These are phyloP conservation scores for Heliconius himera DNA, from an alignment of 1,140 invertebrate genomes.

Conservation along the genomic window DNA sequence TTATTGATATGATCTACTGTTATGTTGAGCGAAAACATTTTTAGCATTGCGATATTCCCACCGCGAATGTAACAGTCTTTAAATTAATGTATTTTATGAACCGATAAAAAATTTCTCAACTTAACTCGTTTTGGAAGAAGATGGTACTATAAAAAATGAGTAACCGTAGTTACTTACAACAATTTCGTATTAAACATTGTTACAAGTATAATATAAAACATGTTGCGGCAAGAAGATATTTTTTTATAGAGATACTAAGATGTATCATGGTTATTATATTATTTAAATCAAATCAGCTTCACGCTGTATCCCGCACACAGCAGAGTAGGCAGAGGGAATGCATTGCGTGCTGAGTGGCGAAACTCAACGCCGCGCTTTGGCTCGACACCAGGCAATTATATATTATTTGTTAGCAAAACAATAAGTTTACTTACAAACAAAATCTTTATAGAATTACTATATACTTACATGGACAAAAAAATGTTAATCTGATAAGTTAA, in stretches of 20 bases:
- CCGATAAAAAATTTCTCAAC: conserved; percentile 31
- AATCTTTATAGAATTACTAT: too few relatives aligned
- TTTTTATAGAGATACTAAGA: not conserved
- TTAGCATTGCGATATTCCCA: conserved; percentile 19
- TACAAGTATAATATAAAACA: too few relatives aligned
- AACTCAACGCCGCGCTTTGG: too few relatives aligned
- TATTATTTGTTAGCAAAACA: too few relatives aligned
- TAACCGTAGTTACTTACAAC: not conserved
- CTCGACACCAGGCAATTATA: too few relatives aligned
- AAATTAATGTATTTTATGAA: conserved; percentile 16
- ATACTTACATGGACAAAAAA: not conserved
- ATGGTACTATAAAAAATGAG: conserved; percentile 29
- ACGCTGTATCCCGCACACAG: too few relatives aligned
- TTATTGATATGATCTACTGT: conserved; percentile 24
- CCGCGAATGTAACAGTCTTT: conserved; percentile 20
- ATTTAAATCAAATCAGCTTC: too few relatives aligned
- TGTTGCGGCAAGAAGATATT: too few relatives aligned
- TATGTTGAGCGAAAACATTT: conserved; percentile 18
- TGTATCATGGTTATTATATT: too few relatives aligned
- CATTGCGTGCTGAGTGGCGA: too few relatives aligned
- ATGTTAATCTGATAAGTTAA: conserved; percentile 4
- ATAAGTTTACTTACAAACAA: too few relatives aligned
- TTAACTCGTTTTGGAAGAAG: conserved; percentile 39
- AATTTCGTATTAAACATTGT: not conserved
- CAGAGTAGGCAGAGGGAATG: too few relatives aligned